phyloP scores from a whole-genome alignment of 2,113 vertebrate species.

The Actinemys pallida region DNA sequence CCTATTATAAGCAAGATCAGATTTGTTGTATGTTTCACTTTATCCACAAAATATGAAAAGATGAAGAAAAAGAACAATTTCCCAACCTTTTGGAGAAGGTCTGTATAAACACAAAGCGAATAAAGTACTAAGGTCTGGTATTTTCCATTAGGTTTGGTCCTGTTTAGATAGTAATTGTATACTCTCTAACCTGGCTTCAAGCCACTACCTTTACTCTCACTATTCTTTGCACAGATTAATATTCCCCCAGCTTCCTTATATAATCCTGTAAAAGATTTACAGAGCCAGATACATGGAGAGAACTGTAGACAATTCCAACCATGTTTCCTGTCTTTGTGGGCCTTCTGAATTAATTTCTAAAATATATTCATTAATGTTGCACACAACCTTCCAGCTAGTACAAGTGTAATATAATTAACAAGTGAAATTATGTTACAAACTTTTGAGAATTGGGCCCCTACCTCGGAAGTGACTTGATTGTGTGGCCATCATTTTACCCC shows the following conservation, averaged over 20 bases:
- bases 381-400: background rate
- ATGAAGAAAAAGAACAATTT: background rate
- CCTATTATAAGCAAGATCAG: background rate
- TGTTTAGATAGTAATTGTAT: background rate
- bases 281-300: background rate
- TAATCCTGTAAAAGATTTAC: conserved; percentile 65
- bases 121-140: background rate
- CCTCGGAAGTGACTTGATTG: background rate
- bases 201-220: conserved; percentile 54
- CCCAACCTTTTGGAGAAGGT: background rate
- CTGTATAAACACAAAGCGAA: background rate
- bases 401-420: background rate
- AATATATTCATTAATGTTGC: background rate
- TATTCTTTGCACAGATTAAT: conserved; percentile 63
- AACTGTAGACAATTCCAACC: background rate
- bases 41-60: background rate
- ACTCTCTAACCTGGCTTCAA: conserved; percentile 25
- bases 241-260: conserved; percentile 17
- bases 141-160: conserved; percentile 13
- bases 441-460: background rate
- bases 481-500: background rate
- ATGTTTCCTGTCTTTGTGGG: background rate
- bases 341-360: background rate
- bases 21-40: background rate
- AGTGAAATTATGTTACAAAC: background rate